Percentiles rank a stretch among this genome's conserved stretches.
Evolutionary conservation across 2,113 vertebrate species (phyloP).

Genomic region (Crotalus horridus): DNA sequence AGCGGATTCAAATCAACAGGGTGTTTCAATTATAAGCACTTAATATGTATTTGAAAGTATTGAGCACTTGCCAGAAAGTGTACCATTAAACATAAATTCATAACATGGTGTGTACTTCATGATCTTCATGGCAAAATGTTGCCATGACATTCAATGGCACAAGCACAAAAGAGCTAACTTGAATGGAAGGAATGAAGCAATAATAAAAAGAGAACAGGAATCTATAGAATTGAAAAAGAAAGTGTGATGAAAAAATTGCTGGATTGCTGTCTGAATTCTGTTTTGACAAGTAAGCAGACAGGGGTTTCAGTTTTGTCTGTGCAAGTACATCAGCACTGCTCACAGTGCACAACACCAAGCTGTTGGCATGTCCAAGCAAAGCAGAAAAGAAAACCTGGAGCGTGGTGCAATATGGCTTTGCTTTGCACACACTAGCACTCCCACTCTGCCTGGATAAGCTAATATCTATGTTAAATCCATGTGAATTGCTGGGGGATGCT

Average conservation of each 20-base stretch:
- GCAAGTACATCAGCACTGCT: neutral
- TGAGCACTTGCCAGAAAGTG: neutral
- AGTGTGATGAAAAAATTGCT: neutral
- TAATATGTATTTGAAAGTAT: neutral
- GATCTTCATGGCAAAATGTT: neutral
- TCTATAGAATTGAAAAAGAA: neutral
- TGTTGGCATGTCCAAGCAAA: neutral
- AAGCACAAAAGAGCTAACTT: neutral
- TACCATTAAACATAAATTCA: neutral
- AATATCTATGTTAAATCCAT: neutral
- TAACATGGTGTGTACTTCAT: neutral
- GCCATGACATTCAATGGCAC: neutral
- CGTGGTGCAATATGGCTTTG: neutral
- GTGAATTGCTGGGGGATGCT: neutral
- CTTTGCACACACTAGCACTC: neutral
- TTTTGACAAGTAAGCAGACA: neutral
- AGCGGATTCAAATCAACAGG: neutral
- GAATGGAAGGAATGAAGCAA: neutral
- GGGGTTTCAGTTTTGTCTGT: neutral
- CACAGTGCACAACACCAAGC: neutral
- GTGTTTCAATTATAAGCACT: neutral
- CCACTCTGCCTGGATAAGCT: neutral
- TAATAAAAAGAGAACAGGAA: neutral
- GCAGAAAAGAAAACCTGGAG: neutral
- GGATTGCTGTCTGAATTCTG: neutral